These are phyloP conservation scores for Hydractinia echinata DNA, from an alignment of 30 jellyfish, hydroid and myxozoan genomes.

Conservation along the genomic window DNA sequence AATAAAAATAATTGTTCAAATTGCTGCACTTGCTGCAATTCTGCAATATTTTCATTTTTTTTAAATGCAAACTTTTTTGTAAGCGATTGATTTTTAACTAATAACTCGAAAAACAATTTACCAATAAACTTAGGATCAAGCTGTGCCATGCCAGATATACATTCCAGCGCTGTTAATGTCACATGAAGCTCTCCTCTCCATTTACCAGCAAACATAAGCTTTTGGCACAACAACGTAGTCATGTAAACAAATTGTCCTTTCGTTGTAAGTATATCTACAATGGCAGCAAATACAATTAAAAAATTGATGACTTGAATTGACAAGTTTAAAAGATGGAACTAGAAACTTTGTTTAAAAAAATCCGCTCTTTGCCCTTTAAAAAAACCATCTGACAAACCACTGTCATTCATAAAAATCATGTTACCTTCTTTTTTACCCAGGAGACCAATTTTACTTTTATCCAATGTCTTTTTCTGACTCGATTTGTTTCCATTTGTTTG, in stretches of 20 bases:
- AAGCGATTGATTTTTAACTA: too few species aligned
- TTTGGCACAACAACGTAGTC: constrained; percentile 68
- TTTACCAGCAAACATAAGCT: constrained; percentile 81
- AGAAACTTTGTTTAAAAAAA: not conserved
- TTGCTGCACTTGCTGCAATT: too few species aligned
- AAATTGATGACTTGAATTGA: not conserved
- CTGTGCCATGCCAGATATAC: constrained; percentile 83
- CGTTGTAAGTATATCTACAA: constrained; percentile 70
- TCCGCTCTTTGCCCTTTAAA: too few species aligned
- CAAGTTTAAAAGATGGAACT: not conserved
- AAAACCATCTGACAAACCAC: too few species aligned
- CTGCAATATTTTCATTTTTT: too few species aligned
- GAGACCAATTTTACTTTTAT: not conserved
- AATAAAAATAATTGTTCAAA: too few species aligned
- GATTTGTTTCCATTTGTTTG: not conserved
- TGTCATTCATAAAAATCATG: not conserved
- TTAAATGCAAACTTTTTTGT: too few species aligned
- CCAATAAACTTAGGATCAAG: constrained; percentile 80
- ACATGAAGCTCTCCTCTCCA: constrained; percentile 90
- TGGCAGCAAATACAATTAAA: not conserved
- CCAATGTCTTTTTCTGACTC: not conserved
- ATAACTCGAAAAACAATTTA: constrained; percentile 7
- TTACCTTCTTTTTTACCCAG: constrained; percentile 12
- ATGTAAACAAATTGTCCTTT: constrained; percentile 81
- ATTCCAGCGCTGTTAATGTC: constrained; percentile 83